Evolutionary conservation across 2,888 invertebrate genomes (phyloP).

Genomic region (Diarsia dahlii): DNA sequence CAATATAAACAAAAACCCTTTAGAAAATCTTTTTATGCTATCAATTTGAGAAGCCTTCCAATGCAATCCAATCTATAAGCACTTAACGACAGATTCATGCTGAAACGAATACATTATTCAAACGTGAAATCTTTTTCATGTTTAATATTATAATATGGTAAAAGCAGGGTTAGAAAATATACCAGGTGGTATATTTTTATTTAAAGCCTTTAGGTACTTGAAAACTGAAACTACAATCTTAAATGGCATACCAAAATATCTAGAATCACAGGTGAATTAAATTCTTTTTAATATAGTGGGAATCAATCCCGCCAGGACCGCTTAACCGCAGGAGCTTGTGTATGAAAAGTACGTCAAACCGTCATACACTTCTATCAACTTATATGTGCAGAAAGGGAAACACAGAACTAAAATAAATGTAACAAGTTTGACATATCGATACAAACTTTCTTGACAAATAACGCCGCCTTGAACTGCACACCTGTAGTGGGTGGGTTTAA

Average conservation of each 20-base stretch:
- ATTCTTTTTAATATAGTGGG: neutral
- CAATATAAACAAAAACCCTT: neutral
- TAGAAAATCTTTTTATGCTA: neutral
- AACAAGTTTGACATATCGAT: no score
- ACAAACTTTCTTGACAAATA: no score
- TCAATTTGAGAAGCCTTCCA: constrained; percentile 2
- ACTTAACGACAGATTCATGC: constrained; percentile 39
- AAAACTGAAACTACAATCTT: neutral
- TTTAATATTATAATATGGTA: constrained; percentile 6
- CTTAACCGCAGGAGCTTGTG: no score
- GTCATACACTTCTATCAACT: no score
- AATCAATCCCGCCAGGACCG: neutral
- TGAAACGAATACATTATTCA: constrained; percentile 60
- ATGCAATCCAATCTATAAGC: constrained; percentile 24
- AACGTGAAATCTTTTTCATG: constrained; percentile 48
- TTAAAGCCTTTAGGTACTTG: no score
- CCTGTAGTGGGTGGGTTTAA: neutral
- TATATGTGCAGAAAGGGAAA: no score
- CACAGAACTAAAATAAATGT: no score
- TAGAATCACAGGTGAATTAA: neutral
- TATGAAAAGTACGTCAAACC: neutral
- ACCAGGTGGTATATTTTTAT: constrained; percentile 11
- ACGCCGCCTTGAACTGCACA: no score
- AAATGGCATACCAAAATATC: neutral
- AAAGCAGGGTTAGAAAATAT: neutral